Base-by-base conservation (phyloP, 2,888 invertebrate genomes). In the Drosophila paramelanica region DNA sequence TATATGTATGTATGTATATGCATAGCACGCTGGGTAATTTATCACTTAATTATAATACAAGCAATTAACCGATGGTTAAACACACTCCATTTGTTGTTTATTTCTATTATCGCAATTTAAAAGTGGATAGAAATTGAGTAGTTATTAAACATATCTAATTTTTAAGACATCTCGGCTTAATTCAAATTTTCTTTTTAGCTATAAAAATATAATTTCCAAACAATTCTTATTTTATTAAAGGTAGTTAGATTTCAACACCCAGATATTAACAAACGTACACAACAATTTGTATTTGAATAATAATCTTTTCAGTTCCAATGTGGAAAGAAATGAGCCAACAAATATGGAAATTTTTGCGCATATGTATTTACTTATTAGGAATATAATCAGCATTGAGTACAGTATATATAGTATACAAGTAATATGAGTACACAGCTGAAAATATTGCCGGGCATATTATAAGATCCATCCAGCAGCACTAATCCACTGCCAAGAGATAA, bases 401-500 rank as follows among this genome's bases (percentile, higher is more conserved):
- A 38, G 8, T 57, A 45, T 23, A 25, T 38, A 33, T 20, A 42
- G 13, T 23, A 36, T 13, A n/a, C 7, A 6, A 33, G 43, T 49
- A 57, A 42, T 39, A 27, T 53, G 57, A 66, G 46, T 60, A 55
- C 36, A 50, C 57, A 70, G 70, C 59, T 75, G 43, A 46, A 59
- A 47, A 45, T n/a, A 41, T 17, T 13, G 38, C 27, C 42, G 42
- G 20, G 33, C 64, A 13, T 41, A 45, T 45, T 49, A 38, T 23
- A 39, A 49, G 38, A 50, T 7, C 36, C 36, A 13, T 31, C 17
- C 23, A 20, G 31, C 33, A n/a, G 45, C 45, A 69, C 73, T 79
- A 77, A 71, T 55, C 55, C 36, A 27, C 25, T 46, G 17, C 43
- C 17, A 20, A 14, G 33, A 51, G 67, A 72, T 74, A 65, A 69